These are phyloP conservation scores for Orthonyx spaldingii DNA, from an alignment of 2,113 vertebrate genomes.

Conservation along the genomic window DNA sequence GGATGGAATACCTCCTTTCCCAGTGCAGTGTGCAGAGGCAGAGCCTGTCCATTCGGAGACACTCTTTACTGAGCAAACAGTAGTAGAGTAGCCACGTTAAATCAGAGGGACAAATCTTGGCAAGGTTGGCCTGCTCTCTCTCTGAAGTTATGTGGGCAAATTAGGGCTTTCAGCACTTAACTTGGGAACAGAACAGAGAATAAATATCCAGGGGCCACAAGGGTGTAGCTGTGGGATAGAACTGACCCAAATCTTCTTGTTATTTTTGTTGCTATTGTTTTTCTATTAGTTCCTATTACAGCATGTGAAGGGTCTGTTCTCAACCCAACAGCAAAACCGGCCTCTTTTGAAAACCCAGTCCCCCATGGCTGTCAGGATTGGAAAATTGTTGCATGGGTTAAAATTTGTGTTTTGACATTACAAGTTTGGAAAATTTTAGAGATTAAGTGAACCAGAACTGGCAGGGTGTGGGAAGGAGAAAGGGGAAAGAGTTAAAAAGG, in stretches of 20 bases:
- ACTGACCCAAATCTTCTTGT: not conserved
- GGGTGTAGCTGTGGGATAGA: not conserved
- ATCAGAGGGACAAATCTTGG: not conserved
- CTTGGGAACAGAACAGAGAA: not conserved
- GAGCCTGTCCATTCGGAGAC: not conserved
- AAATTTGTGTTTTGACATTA: not conserved
- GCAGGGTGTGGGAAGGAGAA: not conserved
- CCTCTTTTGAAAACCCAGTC: not conserved
- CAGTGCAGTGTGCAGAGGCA: not conserved
- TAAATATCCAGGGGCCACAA: not conserved
- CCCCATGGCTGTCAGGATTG: not conserved
- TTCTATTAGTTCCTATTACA: conserved; percentile 1
- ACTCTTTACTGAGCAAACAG: not conserved
- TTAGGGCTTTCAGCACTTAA: not conserved
- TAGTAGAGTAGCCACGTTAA: not conserved
- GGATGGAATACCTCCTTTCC: not conserved
- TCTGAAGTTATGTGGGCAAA: not conserved
- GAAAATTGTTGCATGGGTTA: not conserved
- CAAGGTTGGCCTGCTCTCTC: not conserved
- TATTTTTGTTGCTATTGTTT: conserved; percentile 10
- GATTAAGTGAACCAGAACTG: not conserved
- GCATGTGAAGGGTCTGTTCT: not conserved
- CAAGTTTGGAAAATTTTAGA: not conserved
- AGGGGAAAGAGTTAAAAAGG: not conserved
- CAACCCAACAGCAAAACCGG: not conserved